These are phyloP conservation scores for Lamellibrachia columna DNA, from an alignment of 2,888 invertebrate genomes.

Conservation along the genomic window DNA sequence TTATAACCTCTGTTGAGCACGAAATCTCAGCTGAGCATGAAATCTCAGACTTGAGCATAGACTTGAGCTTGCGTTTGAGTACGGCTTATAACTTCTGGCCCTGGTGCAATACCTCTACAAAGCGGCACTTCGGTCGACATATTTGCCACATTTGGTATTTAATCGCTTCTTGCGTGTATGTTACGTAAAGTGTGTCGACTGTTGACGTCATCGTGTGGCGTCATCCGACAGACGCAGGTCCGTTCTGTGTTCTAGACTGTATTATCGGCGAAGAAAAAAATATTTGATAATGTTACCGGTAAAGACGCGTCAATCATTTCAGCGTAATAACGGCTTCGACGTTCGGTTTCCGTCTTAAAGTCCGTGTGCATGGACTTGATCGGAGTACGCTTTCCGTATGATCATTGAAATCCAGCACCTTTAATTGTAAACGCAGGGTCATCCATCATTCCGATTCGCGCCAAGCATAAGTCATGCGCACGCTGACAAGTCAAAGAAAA, in stretches of 20 bases:
- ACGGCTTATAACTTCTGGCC: too few species aligned
- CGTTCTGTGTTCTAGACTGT: not conserved
- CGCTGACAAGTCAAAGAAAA: not conserved
- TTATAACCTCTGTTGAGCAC: too few species aligned
- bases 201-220: not conserved
- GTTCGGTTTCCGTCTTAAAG: not conserved
- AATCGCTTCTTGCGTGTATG: not conserved
- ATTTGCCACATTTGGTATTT: not conserved
- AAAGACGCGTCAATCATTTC: not conserved
- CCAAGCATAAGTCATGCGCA: not conserved
- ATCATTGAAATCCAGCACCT: conserved; percentile 1
- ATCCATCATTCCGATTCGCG: not conserved
- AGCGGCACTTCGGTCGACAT: not conserved
- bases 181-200: not conserved
- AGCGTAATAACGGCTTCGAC: not conserved
- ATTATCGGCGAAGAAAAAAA: not conserved
- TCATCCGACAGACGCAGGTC: not conserved
- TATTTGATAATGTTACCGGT: not conserved
- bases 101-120: too few species aligned
- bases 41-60: too few species aligned
- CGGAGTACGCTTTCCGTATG: not conserved
- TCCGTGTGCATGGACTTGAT: not conserved
- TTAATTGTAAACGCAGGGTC: not conserved
- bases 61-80: too few species aligned
- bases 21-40: too few species aligned